Percentiles rank a stretch among this genome's conserved stretches.
Evolutionary conservation across 2,113 vertebrate genomes (phyloP).

Genomic region (Osmerus eperlanus): DNA sequence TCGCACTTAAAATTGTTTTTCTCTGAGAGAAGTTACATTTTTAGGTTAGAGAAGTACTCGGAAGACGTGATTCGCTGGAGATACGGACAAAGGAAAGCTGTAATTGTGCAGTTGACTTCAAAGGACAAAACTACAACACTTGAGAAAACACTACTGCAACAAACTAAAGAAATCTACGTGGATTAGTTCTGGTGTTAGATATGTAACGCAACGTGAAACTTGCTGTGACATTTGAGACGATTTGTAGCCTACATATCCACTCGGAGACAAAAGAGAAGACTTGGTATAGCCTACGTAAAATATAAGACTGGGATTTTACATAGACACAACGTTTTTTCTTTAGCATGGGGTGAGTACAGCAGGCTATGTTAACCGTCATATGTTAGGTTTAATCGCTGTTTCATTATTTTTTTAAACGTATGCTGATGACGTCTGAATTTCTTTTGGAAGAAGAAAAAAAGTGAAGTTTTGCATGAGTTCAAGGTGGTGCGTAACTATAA

Average conservation of each 20-base stretch:
- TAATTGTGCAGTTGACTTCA: slow-evolving; percentile 51
- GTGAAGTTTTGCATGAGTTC: slow-evolving; percentile 40
- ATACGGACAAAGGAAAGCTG: slow-evolving; percentile 56
- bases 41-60: neutral
- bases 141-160: too few relatives aligned
- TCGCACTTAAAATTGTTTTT: slow-evolving; percentile 26
- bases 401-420: too few relatives aligned
- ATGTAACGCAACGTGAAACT: neutral
- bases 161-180: neutral
- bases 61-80: slow-evolving; percentile 25
- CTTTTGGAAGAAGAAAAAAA: slow-evolving; percentile 25
- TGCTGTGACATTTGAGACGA: neutral
- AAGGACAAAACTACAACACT: slow-evolving; percentile 32
- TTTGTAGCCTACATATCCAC: slow-evolving; percentile 4
- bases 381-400: too few relatives aligned
- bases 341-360: slow-evolving; percentile 56
- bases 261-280: neutral
- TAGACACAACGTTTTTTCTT: too few relatives aligned
- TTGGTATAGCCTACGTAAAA: too few relatives aligned
- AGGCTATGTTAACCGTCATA: too few relatives aligned
- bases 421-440: too few relatives aligned
- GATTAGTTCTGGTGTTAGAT: neutral
- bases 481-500: neutral
- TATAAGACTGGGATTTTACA: too few relatives aligned
- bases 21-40: neutral